Evolutionary conservation across 1,140 invertebrate species (phyloP).

Genomic region (Venustaconcha ellipsiformis): DNA sequence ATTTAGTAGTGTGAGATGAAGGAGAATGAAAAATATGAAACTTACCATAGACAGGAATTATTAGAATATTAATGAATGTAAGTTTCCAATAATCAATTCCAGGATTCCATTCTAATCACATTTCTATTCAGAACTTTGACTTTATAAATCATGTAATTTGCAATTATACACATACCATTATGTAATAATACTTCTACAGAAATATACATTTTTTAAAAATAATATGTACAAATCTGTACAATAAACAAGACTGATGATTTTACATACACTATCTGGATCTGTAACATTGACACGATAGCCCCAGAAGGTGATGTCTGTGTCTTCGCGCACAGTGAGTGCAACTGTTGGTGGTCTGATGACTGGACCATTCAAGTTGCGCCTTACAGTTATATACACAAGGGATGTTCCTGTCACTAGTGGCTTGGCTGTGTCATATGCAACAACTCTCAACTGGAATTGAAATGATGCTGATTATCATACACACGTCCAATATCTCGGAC

Average conservation of each 20-base stretch:
- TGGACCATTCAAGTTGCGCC: conserved; percentile 46
- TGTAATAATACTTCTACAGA: no score
- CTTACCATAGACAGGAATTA: no score
- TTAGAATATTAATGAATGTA: no score
- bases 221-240: background rate
- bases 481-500: background rate
- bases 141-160: no score
- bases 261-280: conserved; percentile 59
- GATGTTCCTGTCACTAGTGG: conserved; percentile 36
- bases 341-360: conserved; percentile 26
- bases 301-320: conserved; percentile 43
- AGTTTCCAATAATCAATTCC: no score
- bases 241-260: background rate
- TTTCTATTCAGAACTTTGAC: no score
- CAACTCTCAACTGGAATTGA: conserved; percentile 46
- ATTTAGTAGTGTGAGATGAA: no score
- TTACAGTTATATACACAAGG: conserved; percentile 39
- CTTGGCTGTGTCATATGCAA: conserved; percentile 45
- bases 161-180: no score
- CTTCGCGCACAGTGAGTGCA: conserved; percentile 34
- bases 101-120: no score
- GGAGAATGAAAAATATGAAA: no score
- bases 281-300: conserved; percentile 47
- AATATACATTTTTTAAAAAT: no score
- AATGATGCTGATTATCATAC: background rate